Evolutionary conservation across 2,888 invertebrate genomes (phyloP).

Genomic region (Pollenia amentaria): DNA sequence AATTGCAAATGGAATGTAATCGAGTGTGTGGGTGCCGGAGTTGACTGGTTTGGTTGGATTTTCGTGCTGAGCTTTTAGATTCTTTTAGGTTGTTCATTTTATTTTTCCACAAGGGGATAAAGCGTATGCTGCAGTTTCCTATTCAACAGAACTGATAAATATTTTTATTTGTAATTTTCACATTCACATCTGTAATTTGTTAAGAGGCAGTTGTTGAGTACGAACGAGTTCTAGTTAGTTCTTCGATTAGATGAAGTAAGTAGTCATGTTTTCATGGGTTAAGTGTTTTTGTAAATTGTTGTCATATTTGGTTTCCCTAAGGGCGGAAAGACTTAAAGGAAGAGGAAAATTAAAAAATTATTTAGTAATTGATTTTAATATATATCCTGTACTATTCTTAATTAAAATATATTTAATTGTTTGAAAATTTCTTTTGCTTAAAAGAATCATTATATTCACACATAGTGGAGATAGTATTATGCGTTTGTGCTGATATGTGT

Average conservation of each 20-base stretch:
- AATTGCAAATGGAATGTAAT: slow-evolving; percentile 14
- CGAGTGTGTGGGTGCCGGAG: slow-evolving; percentile 29
- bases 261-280: slow-evolving; percentile 76
- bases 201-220: slow-evolving; percentile 83
- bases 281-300: slow-evolving; percentile 75
- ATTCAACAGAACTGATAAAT: slow-evolving; percentile 46
- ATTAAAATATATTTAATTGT: not conserved
- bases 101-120: not conserved
- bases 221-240: slow-evolving; percentile 40
- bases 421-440: not conserved
- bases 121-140: slow-evolving; percentile 17
- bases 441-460: not conserved
- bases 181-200: slow-evolving; percentile 85
- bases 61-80: slow-evolving; percentile 48
- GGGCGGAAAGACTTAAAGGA: not conserved
- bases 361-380: slow-evolving; percentile 48
- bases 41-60: slow-evolving; percentile 17
- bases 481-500: no score
- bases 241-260: slow-evolving; percentile 79
- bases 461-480: no score
- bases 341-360: slow-evolving; percentile 47
- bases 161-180: slow-evolving; percentile 44
- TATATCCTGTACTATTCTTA: not conserved
- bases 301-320: slow-evolving; percentile 38
- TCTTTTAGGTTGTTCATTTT: not conserved